A percentile compares a stretch with the other conserved stretches of the same genome.
These are phyloP conservation scores for Tetranychus cinnabarinus DNA, from an alignment of 1,140 invertebrate species.

Conservation along the genomic window DNA sequence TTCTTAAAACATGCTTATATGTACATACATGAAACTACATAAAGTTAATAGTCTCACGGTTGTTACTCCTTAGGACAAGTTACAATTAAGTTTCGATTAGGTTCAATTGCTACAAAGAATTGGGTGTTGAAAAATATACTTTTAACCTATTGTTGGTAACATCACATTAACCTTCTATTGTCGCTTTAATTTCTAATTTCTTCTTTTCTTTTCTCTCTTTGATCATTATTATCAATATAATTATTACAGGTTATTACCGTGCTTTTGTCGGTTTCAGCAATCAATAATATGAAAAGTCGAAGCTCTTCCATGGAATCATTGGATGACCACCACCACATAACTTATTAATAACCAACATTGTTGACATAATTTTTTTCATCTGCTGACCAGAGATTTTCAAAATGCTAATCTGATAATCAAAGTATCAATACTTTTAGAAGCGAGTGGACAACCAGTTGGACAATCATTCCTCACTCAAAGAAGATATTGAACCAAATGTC, in stretches of 20 bases:
- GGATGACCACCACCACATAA: conserved; percentile 5
- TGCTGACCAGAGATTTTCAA: neutral
- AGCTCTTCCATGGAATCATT: conserved; percentile 9
- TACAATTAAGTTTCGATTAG: neutral
- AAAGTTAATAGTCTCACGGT: neutral
- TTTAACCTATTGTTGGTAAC: neutral
- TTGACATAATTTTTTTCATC: neutral
- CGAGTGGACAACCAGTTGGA: neutral
- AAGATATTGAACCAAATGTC: neutral
- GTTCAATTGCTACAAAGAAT: neutral
- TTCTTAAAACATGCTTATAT: no score
- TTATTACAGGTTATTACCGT: neutral
- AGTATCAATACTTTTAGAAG: neutral
- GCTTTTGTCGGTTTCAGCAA: conserved; percentile 9
- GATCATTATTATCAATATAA: neutral
- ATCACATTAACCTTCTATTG: neutral
- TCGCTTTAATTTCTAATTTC: neutral
- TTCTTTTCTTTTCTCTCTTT: neutral
- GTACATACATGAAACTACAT: neutral
- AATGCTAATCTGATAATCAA: neutral
- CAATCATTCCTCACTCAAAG: neutral
- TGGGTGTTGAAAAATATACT: neutral
- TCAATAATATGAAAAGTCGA: conserved; percentile 10
- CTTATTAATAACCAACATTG: neutral
- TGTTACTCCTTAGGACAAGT: neutral